Percentiles rank a stretch among this genome's conserved stretches.
phyloP scores from a whole-genome alignment of 2,797 vertebrate species.

The Malacoraja senta region DNA sequence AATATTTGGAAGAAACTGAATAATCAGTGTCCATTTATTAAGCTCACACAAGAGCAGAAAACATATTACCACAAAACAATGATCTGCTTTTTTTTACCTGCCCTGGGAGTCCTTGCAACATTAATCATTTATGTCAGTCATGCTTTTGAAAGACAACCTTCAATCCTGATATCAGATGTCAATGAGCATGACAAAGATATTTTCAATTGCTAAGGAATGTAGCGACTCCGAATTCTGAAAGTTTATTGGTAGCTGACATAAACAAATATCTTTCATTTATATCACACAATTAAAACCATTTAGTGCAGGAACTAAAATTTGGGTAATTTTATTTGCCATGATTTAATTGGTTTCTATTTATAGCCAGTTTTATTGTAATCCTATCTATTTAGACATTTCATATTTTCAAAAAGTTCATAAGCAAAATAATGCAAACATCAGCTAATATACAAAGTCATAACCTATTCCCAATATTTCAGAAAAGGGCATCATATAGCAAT shows the following conservation, averaged over 20 bases:
- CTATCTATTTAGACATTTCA: not conserved
- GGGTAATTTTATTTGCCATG: not conserved
- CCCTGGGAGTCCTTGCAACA: not conserved
- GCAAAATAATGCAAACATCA: not conserved
- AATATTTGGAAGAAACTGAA: not conserved
- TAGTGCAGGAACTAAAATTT: not conserved
- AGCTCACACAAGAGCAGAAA: not conserved
- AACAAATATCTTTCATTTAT: not conserved
- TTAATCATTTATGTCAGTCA: conserved; percentile 30
- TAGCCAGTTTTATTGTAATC: not conserved
- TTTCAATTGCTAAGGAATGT: not conserved
- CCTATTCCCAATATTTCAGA: not conserved
- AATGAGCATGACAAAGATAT: not conserved
- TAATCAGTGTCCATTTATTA: not conserved
- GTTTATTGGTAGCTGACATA: not conserved
- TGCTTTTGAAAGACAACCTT: conserved; percentile 34
- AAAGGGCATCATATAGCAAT: not conserved
- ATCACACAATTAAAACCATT: not conserved
- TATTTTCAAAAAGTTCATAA: not conserved
- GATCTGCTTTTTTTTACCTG: not conserved
- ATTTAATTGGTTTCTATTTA: not conserved
- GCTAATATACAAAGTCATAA: not conserved
- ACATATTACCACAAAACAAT: not conserved
- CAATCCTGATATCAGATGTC: conserved; percentile 26
- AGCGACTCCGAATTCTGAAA: not conserved